Evolutionary conservation across 2,888 invertebrate genomes (phyloP).

Genomic region (Mesorhabditis belari): DNA sequence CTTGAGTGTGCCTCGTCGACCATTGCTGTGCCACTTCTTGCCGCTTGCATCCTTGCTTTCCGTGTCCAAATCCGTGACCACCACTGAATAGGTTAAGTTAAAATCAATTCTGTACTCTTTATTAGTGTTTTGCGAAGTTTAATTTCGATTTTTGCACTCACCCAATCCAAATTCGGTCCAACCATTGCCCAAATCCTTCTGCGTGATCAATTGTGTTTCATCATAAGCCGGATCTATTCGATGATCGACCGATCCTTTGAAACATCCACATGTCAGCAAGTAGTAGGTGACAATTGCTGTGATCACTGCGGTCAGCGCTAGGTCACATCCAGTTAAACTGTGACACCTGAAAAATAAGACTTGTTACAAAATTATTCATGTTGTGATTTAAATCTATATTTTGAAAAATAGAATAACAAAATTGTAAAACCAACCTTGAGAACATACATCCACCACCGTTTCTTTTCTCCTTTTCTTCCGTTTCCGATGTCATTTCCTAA

Average conservation of each 20-base stretch:
- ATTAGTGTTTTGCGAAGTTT: too few species aligned
- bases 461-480: not conserved
- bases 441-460: not conserved
- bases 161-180: not conserved
- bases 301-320: not conserved
- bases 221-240: not conserved
- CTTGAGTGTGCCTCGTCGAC: constrained; percentile 72
- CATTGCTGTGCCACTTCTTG: constrained; percentile 72
- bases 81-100: constrained; percentile 62
- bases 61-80: constrained; percentile 86
- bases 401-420: too few species aligned
- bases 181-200: not conserved
- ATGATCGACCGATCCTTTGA: too few species aligned
- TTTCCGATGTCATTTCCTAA: not conserved
- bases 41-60: constrained; percentile 67
- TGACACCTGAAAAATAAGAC: too few species aligned
- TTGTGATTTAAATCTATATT: too few species aligned
- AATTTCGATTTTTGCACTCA: too few species aligned
- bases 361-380: too few species aligned
- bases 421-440: too few species aligned
- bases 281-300: not conserved
- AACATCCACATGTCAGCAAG: not conserved
- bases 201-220: not conserved
- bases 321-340: too few species aligned
- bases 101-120: too few species aligned